A percentile compares a stretch with the other conserved stretches of the same genome.
These are phyloP conservation scores for Carapus acus DNA, from an alignment of 2,797 vertebrate species.

Conservation along the genomic window DNA sequence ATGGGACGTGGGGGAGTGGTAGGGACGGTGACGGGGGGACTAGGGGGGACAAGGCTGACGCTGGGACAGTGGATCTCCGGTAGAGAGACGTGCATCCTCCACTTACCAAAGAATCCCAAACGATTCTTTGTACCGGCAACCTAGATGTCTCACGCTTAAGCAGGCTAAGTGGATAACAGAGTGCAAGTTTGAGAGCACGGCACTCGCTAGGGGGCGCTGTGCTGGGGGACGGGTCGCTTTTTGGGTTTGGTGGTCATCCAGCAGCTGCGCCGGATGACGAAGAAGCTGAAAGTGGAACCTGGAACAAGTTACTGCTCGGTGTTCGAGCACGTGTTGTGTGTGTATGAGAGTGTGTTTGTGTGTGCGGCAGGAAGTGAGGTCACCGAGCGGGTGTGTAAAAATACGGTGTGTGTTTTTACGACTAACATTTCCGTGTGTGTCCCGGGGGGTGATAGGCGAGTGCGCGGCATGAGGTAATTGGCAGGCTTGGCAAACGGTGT, in stretches of 20 bases:
- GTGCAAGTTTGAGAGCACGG: slow-evolving; percentile 23
- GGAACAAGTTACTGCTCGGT: not conserved
- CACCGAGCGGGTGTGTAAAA: slow-evolving; percentile 31
- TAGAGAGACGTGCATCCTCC: slow-evolving; percentile 62
- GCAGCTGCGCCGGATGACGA: slow-evolving; percentile 11
- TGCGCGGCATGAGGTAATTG: slow-evolving; percentile 41
- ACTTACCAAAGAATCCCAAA: slow-evolving; percentile 80
- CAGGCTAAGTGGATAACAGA: slow-evolving; percentile 12
- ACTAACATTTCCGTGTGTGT: slow-evolving; percentile 35
- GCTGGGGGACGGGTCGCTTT: too few relatives aligned
- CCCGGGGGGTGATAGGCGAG: slow-evolving; percentile 29
- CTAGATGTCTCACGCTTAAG: slow-evolving; percentile 34
- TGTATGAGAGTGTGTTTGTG: slow-evolving; percentile 11
- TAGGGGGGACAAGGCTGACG: slow-evolving; percentile 43
- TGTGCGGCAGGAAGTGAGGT: not conserved
- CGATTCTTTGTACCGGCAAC: slow-evolving; percentile 68
- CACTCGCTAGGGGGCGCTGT: slow-evolving; percentile 45
- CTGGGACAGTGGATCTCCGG: slow-evolving; percentile 56
- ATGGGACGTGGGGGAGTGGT: slow-evolving; percentile 14
- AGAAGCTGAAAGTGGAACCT: slow-evolving; percentile 9
- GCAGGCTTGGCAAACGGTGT: slow-evolving; percentile 28
- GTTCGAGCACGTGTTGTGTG: slow-evolving; percentile 4
- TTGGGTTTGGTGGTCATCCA: not conserved
- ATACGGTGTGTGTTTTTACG: slow-evolving; percentile 40
- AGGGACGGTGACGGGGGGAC: slow-evolving; percentile 5